phyloP scores from a whole-genome alignment of 1,140 invertebrate genomes.

The Ips nitidus region DNA sequence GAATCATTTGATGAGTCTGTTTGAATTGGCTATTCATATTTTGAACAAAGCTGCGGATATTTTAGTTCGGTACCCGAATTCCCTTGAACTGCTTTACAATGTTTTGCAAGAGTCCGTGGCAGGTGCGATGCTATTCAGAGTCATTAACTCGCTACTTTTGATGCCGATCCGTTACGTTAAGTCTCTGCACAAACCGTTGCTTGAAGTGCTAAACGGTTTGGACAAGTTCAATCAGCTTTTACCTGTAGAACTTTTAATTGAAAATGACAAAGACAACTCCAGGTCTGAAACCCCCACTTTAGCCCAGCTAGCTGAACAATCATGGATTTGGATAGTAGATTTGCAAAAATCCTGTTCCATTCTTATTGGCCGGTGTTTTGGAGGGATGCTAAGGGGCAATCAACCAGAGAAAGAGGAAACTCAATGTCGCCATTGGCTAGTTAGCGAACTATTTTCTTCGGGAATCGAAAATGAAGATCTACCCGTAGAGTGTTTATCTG shows the following conservation, averaged over 20 bases:
- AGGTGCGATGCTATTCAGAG: conserved; percentile 61
- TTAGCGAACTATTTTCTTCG: conserved; percentile 58
- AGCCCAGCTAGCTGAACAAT: conserved; percentile 51
- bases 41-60: conserved; percentile 52
- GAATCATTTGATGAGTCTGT: conserved; percentile 56
- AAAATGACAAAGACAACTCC: conserved; percentile 42
- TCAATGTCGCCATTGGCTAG: conserved; percentile 57
- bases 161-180: conserved; percentile 53
- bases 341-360: conserved; percentile 62
- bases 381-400: conserved; percentile 59
- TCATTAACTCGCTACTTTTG: conserved; percentile 61
- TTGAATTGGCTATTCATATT: conserved; percentile 57
- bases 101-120: conserved; percentile 57
- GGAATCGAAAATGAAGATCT: conserved; percentile 54
- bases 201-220: conserved; percentile 57
- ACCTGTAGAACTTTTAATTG: conserved; percentile 47
- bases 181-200: conserved; percentile 55
- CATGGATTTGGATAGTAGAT: conserved; percentile 66
- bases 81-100: conserved; percentile 53
- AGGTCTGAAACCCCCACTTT: conserved; percentile 54
- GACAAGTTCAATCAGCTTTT: conserved; percentile 60
- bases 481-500: conserved; percentile 28
- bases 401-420: conserved; percentile 55
- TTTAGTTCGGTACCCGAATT: conserved; percentile 46
- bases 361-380: conserved; percentile 63